Evolutionary conservation across 1,140 invertebrate genomes (phyloP), one percentile per base, ranked within the genome.

Genomic region (Procambarus clarkii): DNA sequence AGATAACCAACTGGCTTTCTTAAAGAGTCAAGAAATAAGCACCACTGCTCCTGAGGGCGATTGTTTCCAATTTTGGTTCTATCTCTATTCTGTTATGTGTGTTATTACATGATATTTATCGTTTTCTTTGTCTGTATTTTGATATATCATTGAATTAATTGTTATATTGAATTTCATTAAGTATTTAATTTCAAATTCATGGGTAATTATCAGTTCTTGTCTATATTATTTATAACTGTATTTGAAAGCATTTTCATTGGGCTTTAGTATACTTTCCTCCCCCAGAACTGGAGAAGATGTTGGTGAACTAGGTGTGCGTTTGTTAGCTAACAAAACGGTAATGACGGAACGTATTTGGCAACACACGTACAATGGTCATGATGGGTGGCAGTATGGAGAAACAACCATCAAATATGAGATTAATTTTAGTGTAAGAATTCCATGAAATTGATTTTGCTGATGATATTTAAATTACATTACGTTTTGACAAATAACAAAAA

Each of bases 61-160:
- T 50, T 91, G 88, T 45, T 91, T 91, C 82, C 81, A 85, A 45
- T 91, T 91, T 54, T 91, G 88, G 88, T 91, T 91, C 60, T 91
- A 91, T 54, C 88, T 91, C 45, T 91, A 80, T 50, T 86, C 82
- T 8, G 15, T 15, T n/a, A 58, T 79, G 88, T 91, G 64, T 54
- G 88, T 91, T 48, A 13, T 64, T 64, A 18, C 60, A 15, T 58
- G 54, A 58, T 58, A 13, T 64, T 15, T 64, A 54, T n/a, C n/a
- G n/a, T 5, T 54, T 54, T 54, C 13, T 54, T 54, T 54, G 8
- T 54, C 4, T 54, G 50, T 54, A 54, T 54, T 54, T 9, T 9
- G 50, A 54, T 54, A 34, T 34, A 34, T 34, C 34, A 34, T 34
- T 34, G 34, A 34, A 34, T 34, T 34, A 34, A 34, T 34, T 34